phyloP scores from a whole-genome alignment of 23 tunicate genomes.

The Halocynthia roretzi region DNA sequence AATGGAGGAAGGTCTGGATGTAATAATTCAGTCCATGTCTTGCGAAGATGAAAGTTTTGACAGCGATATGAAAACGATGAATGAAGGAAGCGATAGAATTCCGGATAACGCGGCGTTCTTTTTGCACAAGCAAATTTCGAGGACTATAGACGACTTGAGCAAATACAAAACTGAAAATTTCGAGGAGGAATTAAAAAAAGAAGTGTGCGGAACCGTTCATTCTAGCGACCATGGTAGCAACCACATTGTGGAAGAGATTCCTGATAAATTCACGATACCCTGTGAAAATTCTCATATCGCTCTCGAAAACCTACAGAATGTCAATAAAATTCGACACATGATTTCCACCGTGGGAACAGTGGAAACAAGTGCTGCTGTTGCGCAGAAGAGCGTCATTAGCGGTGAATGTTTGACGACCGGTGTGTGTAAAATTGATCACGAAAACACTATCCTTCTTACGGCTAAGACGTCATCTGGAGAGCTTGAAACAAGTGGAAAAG shows the following conservation, averaged over 20 bases:
- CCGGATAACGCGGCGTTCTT: background rate
- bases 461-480: constrained; percentile 28
- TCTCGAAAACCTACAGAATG: background rate
- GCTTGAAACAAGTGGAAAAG: constrained; percentile 26
- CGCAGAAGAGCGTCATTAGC: constrained; percentile 27
- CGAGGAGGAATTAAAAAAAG: background rate
- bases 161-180: background rate
- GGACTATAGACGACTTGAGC: constrained; percentile 9
- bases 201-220: background rate
- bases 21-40: constrained; percentile 17
- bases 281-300: constrained; percentile 29
- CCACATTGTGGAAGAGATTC: background rate
- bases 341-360: constrained; percentile 20
- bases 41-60: constrained; percentile 7
- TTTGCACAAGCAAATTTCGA: constrained; percentile 17
- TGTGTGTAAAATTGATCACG: constrained; percentile 18
- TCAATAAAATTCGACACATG: constrained; percentile 1
- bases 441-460: constrained; percentile 19
- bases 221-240: background rate
- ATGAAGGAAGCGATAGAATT: background rate
- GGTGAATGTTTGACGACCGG: constrained; percentile 26
- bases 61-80: background rate
- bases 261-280: constrained; percentile 5
- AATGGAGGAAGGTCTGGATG: constrained; percentile 28
- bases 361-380: constrained; percentile 19